Conservation (phyloP, 2,113 vertebrate species). For the Nasalis larvatus region DNA sequence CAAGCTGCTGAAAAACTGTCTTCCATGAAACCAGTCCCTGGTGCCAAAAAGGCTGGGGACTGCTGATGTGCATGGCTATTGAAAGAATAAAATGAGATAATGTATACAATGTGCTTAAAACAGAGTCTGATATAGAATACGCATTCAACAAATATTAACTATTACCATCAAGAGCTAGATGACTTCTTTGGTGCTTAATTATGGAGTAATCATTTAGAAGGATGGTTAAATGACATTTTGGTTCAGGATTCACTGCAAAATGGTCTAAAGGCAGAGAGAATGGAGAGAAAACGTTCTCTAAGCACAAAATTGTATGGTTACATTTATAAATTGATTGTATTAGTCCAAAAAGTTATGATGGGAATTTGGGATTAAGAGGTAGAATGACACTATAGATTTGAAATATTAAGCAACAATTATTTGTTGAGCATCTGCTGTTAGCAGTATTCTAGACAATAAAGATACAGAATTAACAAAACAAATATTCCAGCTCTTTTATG, state of each 20-base stretch:
- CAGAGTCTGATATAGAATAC: not conserved
- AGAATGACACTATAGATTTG: not conserved
- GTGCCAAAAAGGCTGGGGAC: too few species aligned
- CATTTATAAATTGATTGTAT: not conserved
- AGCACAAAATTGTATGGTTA: not conserved
- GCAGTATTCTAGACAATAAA: not conserved
- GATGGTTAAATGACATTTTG: not conserved
- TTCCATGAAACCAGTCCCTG: too few species aligned
- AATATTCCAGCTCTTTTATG: not conserved
- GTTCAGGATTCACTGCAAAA: not conserved
- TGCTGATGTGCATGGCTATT: not conserved
- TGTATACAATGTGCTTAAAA: not conserved
- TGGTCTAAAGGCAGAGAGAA: not conserved
- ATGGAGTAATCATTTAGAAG: not conserved
- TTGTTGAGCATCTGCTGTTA: constrained; percentile 44
- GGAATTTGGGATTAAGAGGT: not conserved
- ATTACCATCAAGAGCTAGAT: not conserved
- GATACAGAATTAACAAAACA: constrained; percentile 8
- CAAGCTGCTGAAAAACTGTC: too few species aligned
- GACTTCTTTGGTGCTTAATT: constrained; percentile 27
- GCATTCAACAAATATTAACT: constrained; percentile 6
- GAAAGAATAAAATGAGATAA: constrained; percentile 18
- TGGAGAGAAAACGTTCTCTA: not conserved
- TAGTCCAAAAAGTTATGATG: not conserved
- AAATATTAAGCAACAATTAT: not conserved